Evolutionary conservation across 2,797 vertebrate genomes (phyloP).

Genomic region (Hydrocynus forskahlii): DNA sequence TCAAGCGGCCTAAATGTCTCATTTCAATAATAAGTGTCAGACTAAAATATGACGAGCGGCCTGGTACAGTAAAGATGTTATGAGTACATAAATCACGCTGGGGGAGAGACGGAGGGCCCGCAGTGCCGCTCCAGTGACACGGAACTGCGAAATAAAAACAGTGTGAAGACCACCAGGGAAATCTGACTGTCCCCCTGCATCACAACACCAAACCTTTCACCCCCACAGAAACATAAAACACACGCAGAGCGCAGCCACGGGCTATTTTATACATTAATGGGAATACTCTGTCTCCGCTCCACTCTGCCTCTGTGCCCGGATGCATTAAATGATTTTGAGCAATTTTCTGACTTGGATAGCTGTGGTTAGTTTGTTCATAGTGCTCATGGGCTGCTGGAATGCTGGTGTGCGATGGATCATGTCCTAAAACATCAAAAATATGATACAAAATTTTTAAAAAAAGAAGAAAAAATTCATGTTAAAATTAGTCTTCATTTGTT

Average conservation of each 20-base stretch:
- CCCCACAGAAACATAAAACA: slow-evolving; percentile 77
- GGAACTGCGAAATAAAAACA: slow-evolving; percentile 71
- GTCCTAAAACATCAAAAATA: background rate
- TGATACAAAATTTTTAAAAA: no score
- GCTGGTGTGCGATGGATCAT: background rate
- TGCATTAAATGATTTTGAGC: slow-evolving; percentile 73
- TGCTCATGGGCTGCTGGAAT: background rate
- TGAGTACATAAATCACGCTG: slow-evolving; percentile 83
- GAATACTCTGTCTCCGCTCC: slow-evolving; percentile 53
- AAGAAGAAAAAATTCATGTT: no score
- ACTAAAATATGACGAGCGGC: slow-evolving; percentile 80
- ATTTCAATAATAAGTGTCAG: slow-evolving; percentile 84
- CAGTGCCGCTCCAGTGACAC: slow-evolving; percentile 72
- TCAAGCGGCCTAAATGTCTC: slow-evolving; percentile 75
- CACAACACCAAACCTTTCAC: slow-evolving; percentile 76
- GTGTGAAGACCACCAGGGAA: slow-evolving; percentile 77
- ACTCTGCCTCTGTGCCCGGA: slow-evolving; percentile 64
- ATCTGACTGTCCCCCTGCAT: slow-evolving; percentile 80
- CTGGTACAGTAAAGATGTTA: slow-evolving; percentile 72
- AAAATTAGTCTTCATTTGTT: no score
- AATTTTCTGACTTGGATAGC: slow-evolving; percentile 62
- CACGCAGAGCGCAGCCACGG: slow-evolving; percentile 59
- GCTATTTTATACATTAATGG: slow-evolving; percentile 76
- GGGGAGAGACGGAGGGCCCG: slow-evolving; percentile 74
- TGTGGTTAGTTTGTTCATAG: background rate